phyloP scores from a whole-genome alignment of 2,797 vertebrate genomes.

The Australoheros facetus region DNA sequence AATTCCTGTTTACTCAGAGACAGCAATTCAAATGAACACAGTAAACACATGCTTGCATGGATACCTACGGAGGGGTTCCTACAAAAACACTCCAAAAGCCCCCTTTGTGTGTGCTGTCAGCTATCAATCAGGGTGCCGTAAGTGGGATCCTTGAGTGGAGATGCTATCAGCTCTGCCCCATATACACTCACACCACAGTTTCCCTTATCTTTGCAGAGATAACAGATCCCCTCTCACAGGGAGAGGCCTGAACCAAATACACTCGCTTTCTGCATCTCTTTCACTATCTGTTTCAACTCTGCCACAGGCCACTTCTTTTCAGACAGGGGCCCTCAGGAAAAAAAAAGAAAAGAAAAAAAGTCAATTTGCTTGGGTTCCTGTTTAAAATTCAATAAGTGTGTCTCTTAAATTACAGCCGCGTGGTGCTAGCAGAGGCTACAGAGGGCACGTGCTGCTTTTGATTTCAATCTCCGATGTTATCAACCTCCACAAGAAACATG shows the following conservation, averaged over 20 bases:
- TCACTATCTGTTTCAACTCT: slow-evolving; percentile 33
- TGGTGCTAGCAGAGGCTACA: slow-evolving; percentile 56
- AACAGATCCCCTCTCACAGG: slow-evolving; percentile 74
- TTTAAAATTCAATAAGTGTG: slow-evolving; percentile 78
- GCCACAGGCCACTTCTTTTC: slow-evolving; percentile 59
- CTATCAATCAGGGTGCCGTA: slow-evolving; percentile 81
- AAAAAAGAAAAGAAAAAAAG: slow-evolving; percentile 28
- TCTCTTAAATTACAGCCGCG: slow-evolving; percentile 61
- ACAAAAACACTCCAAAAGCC: slow-evolving; percentile 56
- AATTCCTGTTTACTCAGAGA: slow-evolving; percentile 54
- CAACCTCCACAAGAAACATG: slow-evolving; percentile 62
- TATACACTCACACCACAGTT: slow-evolving; percentile 83
- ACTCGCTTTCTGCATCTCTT: slow-evolving; percentile 54
- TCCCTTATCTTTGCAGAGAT: slow-evolving; percentile 80
- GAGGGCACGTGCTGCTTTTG: slow-evolving; percentile 60
- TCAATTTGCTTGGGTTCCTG: slow-evolving; percentile 75
- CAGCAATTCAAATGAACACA: slow-evolving; percentile 48
- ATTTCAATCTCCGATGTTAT: slow-evolving; percentile 77
- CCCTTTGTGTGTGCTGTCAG: slow-evolving; percentile 70
- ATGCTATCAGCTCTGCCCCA: slow-evolving; percentile 80
- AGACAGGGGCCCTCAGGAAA: slow-evolving; percentile 37
- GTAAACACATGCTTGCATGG: slow-evolving; percentile 68
- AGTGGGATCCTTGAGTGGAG: slow-evolving; percentile 84
- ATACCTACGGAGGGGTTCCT: slow-evolving; percentile 55
- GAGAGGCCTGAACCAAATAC: slow-evolving; percentile 64